These are phyloP conservation scores for Herminia tarsipennalis DNA, from an alignment of 2,888 invertebrate genomes.

Conservation along the genomic window DNA sequence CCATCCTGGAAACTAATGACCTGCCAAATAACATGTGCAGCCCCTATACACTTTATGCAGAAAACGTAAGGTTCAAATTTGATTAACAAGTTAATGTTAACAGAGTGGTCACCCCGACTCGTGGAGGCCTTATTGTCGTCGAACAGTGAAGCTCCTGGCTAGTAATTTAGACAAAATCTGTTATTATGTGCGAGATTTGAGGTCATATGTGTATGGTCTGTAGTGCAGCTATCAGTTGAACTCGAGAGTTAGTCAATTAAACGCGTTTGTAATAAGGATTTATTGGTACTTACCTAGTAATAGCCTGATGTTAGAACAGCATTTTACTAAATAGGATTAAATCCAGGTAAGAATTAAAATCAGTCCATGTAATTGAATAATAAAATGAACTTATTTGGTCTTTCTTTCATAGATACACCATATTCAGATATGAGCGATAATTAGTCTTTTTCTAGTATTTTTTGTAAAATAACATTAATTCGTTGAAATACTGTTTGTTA, in stretches of 20 bases:
- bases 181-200: conserved; percentile 39
- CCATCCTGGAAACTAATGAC: conserved; percentile 51
- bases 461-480: no score
- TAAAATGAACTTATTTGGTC: no score
- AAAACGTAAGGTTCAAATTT: conserved; percentile 18
- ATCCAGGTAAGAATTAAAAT: no score
- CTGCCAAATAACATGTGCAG: conserved; percentile 20
- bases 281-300: no score
- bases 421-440: no score
- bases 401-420: no score
- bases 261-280: no score
- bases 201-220: conserved; percentile 1
- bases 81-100: background rate
- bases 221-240: background rate
- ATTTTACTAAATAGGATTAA: no score
- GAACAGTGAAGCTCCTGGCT: conserved; percentile 42
- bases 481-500: no score
- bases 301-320: no score
- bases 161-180: conserved; percentile 47
- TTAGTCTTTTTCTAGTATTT: no score
- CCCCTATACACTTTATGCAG: conserved; percentile 3
- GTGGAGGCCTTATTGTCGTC: conserved; percentile 44
- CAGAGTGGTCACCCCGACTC: conserved; percentile 1
- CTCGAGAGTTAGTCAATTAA: background rate
- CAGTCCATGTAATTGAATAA: no score